Evolutionary conservation across 2,888 invertebrate genomes (phyloP), one percentile per base, ranked within the genome.

Genomic region (Dysmachus trigonus): DNA sequence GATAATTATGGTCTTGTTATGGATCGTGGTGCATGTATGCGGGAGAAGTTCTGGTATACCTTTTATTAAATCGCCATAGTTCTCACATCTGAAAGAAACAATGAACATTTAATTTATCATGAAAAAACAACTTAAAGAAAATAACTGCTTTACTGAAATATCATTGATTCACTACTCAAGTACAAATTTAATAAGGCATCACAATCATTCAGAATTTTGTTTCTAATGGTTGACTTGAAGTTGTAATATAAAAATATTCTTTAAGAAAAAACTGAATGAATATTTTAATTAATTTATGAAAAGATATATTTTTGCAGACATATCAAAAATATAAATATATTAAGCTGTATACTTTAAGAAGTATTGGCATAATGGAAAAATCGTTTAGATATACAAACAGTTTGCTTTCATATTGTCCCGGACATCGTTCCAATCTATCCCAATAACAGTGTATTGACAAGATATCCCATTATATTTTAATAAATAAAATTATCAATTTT

Each of bases 1-100:
- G 3, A 90, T 88, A 73, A 91, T 89, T 0, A 90, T 87, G 5
- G 89, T 89, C 38, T 89, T 89, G 31, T 90, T 90, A 89, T 89
- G 89, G 1, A 89, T 88, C 15, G 53, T 88, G 38, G 87, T 86
- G 27, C 88, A 88, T 18, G 41, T 62, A 10, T 1, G 38, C 13
- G 38, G 38, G 38, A 41, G 15, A 15, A 41, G 38, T 27, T n/a
- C 18, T 62, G 5, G 1, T 62, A 7, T 47, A n/a, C n/a, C 47
- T n/a, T 47, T 47, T 35, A 15, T 7, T 74, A 30, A 8, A 76
- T 84, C 41, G 0, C 15, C 41, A n/a, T 72, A 72, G 22, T 30
- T 47, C n/a, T 90, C 89, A 84, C 91, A 91, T 27, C 91, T 91
- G 85, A 53, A 84, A 53, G 15, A 47, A 73, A 22, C 7, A 31